Percentiles rank a stretch among this genome's conserved stretches.
phyloP scores from a whole-genome alignment of 2,113 vertebrate species.

The Cygnus buccinator region DNA sequence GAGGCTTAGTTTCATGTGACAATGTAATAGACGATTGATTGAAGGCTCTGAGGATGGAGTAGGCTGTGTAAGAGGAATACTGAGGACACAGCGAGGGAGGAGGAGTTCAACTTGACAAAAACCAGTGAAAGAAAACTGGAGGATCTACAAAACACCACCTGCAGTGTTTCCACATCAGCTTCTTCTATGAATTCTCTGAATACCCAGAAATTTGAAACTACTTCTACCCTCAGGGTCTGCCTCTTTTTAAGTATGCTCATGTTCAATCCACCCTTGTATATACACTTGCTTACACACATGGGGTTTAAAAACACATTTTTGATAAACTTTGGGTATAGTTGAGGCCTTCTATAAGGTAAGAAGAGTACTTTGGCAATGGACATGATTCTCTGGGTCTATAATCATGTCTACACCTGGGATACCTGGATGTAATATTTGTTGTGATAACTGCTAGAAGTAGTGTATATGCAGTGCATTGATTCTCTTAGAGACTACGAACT shows the following conservation, averaged over 20 bases:
- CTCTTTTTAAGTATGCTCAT: background rate
- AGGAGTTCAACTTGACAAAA: background rate
- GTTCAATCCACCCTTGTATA: background rate
- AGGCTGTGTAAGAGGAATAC: background rate
- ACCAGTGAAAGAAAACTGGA: background rate
- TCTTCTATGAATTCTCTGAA: background rate
- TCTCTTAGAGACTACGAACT: background rate
- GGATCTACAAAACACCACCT: background rate
- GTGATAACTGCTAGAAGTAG: background rate
- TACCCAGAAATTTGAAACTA: background rate
- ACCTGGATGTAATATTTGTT: background rate
- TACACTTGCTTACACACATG: background rate
- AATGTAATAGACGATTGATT: background rate
- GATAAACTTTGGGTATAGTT: background rate
- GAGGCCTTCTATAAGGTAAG: background rate
- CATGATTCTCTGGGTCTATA: background rate
- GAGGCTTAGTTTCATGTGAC: background rate
- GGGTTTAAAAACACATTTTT: background rate
- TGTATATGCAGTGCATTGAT: background rate
- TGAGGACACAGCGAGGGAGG: background rate
- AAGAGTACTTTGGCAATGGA: background rate
- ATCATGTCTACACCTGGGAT: background rate
- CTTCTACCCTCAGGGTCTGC: background rate
- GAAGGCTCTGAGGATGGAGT: background rate
- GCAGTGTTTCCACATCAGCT: background rate